phyloP scores from a whole-genome alignment of 1,140 invertebrate species.

The Wiebesia pumilae region DNA sequence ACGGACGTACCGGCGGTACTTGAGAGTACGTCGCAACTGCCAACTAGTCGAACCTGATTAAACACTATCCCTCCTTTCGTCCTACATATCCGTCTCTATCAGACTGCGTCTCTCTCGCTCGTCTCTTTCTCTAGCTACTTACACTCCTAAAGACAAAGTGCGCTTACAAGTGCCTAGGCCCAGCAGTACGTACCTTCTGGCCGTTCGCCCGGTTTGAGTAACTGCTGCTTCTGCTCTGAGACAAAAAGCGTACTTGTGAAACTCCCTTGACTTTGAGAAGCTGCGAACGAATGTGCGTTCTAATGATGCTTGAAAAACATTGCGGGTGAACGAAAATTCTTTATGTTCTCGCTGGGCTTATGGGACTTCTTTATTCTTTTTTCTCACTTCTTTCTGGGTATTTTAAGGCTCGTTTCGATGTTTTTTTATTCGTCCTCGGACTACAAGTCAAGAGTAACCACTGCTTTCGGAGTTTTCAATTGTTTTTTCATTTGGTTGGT shows the following conservation, averaged over 20 bases:
- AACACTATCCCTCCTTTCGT: slow-evolving; percentile 67
- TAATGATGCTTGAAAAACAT: slow-evolving; percentile 22
- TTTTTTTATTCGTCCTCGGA: background rate
- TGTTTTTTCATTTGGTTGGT: background rate
- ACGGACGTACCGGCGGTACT: slow-evolving; percentile 58
- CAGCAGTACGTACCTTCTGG: slow-evolving; percentile 27
- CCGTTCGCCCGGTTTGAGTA: slow-evolving; percentile 39
- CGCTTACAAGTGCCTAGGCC: slow-evolving; percentile 30
- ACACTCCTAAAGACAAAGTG: slow-evolving; percentile 33
- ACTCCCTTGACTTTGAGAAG: slow-evolving; percentile 39
- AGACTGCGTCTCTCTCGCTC: background rate
- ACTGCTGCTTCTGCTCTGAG: background rate
- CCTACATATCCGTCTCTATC: background rate
- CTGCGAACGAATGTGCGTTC: slow-evolving; percentile 22
- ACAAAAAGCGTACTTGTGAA: slow-evolving; percentile 37
- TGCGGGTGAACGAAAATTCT: slow-evolving; percentile 24
- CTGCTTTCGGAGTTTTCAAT: background rate
- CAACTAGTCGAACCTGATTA: slow-evolving; percentile 75
- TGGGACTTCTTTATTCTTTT: background rate
- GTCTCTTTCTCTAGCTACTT: slow-evolving; percentile 32
- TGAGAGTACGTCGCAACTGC: slow-evolving; percentile 69
- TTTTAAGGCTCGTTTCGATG: background rate
- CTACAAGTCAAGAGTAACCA: background rate
- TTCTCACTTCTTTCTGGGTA: background rate
- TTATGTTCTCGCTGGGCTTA: background rate